These are phyloP conservation scores for Pseudomugil gertrudae DNA, from an alignment of 2,797 vertebrate species.

Conservation along the genomic window DNA sequence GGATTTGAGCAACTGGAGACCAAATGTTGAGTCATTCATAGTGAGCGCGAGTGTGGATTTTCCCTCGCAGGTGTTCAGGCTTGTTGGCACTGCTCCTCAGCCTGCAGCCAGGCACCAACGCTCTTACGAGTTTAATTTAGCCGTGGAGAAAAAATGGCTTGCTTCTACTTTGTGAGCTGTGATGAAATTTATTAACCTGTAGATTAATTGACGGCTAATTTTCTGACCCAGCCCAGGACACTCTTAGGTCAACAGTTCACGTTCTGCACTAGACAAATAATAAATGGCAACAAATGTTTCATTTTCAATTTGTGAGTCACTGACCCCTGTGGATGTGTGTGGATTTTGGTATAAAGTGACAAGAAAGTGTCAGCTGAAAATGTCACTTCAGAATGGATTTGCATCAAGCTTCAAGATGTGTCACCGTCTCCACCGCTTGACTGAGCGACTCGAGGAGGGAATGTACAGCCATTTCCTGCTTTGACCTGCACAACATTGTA, in stretches of 20 bases:
- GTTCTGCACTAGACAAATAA: constrained; percentile 17
- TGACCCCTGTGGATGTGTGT: constrained; percentile 65
- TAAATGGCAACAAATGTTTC: constrained; percentile 53
- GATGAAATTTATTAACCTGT: constrained; percentile 41
- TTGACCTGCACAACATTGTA: constrained; percentile 23
- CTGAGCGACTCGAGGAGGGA: constrained; percentile 59
- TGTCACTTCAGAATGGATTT: constrained; percentile 87
- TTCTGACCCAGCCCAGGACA: neutral
- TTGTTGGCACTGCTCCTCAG: constrained; percentile 57
- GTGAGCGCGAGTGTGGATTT: constrained; percentile 43
- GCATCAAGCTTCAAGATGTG: constrained; percentile 76
- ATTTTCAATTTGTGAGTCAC: constrained; percentile 59
- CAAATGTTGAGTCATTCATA: constrained; percentile 79
- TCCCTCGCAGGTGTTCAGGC: constrained; percentile 72
- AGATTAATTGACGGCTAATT: neutral
- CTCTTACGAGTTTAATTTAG: constrained; percentile 44
- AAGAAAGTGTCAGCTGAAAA: constrained; percentile 79
- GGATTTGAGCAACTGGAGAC: constrained; percentile 78
- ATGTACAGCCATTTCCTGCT: constrained; percentile 47
- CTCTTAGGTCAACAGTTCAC: constrained; percentile 44
- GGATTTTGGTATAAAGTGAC: constrained; percentile 79
- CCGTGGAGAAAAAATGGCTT: constrained; percentile 52
- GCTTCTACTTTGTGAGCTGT: constrained; percentile 50
- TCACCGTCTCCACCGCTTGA: constrained; percentile 60
- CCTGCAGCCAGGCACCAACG: constrained; percentile 48